phyloP scores from a whole-genome alignment of 1,140 invertebrate genomes.

The Euborellia annulipes region DNA sequence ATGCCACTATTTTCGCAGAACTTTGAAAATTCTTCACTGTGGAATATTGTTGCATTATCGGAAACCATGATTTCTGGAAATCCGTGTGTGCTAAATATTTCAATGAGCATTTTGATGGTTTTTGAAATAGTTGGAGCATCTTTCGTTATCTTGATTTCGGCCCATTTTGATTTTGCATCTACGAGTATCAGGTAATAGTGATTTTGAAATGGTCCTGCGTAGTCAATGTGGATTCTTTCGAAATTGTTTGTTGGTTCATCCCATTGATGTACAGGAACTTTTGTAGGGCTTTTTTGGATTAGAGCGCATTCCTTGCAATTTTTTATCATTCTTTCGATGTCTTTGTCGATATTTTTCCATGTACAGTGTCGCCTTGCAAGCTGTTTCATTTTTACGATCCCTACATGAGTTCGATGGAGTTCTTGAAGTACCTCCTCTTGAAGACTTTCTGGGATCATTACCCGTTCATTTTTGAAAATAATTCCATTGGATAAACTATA shows the following conservation, averaged over 20 bases:
- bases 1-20: too few relatives aligned
- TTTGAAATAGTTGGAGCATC: too few relatives aligned
- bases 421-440: constrained; percentile 13
- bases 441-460: too few relatives aligned
- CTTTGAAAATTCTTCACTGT: too few relatives aligned
- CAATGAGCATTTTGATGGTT: too few relatives aligned
- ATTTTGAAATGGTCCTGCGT: constrained; percentile 1
- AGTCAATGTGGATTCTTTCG: not conserved
- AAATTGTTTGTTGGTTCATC: not conserved
- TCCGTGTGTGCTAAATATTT: too few relatives aligned
- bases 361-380: constrained; percentile 15
- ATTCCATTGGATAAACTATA: too few relatives aligned
- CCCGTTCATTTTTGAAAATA: too few relatives aligned
- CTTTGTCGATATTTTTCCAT: constrained; percentile 18
- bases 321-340: constrained; percentile 18
- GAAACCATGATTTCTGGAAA: too few relatives aligned
- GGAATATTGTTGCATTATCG: too few relatives aligned
- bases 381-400: constrained; percentile 21
- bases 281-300: too few relatives aligned
- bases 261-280: not conserved
- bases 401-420: constrained; percentile 16
- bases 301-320: constrained; percentile 15
- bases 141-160: not conserved
- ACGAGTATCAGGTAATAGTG: not conserved
- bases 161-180: constrained; percentile 2